Conservation (phyloP, 2,113 vertebrate species). For the Peromyscus polionotus region DNA sequence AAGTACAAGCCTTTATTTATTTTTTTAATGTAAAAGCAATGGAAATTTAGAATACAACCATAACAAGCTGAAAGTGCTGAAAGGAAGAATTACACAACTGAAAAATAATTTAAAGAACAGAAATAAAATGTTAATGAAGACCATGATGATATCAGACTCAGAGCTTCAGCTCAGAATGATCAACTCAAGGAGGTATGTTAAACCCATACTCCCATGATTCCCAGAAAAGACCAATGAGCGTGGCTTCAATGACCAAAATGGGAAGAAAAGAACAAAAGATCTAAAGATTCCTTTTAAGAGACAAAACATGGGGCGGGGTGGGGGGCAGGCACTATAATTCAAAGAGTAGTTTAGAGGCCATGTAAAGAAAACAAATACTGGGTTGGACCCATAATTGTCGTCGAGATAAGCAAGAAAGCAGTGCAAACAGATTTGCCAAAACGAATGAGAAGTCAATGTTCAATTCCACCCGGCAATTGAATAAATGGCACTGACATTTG, state of each 20-base stretch:
- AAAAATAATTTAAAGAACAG: background rate
- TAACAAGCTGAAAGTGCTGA: background rate
- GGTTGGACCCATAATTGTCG: background rate
- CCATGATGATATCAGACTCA: background rate
- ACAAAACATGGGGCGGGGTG: background rate
- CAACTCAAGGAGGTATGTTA: background rate
- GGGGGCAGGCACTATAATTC: background rate
- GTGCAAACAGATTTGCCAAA: background rate
- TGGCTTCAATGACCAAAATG: background rate
- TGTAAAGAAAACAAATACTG: background rate
- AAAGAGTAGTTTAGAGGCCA: background rate
- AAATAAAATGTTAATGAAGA: background rate
- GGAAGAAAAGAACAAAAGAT: background rate
- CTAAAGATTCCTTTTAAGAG: slow-evolving; percentile 9
- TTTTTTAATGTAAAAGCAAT: background rate
- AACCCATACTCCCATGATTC: background rate
- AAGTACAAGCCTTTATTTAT: background rate
- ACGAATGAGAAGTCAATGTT: slow-evolving; percentile 4
- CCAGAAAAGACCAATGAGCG: background rate
- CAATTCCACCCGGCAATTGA: background rate
- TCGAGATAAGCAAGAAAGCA: background rate
- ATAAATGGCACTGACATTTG: background rate
- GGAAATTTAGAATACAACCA: background rate
- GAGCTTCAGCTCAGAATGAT: background rate
- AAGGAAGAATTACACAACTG: background rate